Evolutionary conservation across 2,888 invertebrate species (phyloP).

Genomic region (Drosophila affinis): DNA sequence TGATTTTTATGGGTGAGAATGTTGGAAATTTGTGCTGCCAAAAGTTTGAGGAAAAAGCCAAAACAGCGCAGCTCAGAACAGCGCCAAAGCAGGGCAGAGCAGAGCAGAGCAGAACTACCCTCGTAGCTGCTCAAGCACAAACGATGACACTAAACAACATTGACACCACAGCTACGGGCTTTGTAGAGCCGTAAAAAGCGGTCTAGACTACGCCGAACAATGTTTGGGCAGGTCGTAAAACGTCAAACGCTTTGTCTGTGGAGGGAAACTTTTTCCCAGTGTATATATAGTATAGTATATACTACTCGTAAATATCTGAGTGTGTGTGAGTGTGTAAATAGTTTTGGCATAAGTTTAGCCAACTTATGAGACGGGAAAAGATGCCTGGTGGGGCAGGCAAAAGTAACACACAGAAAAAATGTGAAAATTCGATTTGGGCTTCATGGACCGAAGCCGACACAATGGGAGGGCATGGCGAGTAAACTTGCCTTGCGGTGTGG

Average conservation of each 20-base stretch:
- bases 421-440: conserved; percentile 52
- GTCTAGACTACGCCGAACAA: conserved; percentile 63
- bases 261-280: conserved; percentile 27
- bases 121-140: conserved; percentile 42
- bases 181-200: conserved; percentile 60
- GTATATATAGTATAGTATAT: conserved; percentile 8
- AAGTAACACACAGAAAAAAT: conserved; percentile 18
- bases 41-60: conserved; percentile 26
- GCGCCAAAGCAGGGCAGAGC: conserved; percentile 9
- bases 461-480: conserved; percentile 31
- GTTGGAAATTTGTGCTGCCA: conserved; percentile 15
- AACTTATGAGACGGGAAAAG: conserved; percentile 36
- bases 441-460: conserved; percentile 39
- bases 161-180: conserved; percentile 62
- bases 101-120: conserved; percentile 14
- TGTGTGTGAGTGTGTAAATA: conserved; percentile 48
- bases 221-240: conserved; percentile 57
- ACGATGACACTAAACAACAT: conserved; percentile 71
- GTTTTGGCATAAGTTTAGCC: conserved; percentile 53
- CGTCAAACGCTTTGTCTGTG: conserved; percentile 30
- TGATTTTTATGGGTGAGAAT: conserved; percentile 38
- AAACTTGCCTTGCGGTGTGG: conserved; percentile 25
- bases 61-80: conserved; percentile 14
- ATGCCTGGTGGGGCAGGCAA: conserved; percentile 21
- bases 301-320: neutral